Evolutionary conservation across 2,113 vertebrate genomes (phyloP), one percentile per base, ranked within the genome.

Genomic region (Plestiodon gilberti): DNA sequence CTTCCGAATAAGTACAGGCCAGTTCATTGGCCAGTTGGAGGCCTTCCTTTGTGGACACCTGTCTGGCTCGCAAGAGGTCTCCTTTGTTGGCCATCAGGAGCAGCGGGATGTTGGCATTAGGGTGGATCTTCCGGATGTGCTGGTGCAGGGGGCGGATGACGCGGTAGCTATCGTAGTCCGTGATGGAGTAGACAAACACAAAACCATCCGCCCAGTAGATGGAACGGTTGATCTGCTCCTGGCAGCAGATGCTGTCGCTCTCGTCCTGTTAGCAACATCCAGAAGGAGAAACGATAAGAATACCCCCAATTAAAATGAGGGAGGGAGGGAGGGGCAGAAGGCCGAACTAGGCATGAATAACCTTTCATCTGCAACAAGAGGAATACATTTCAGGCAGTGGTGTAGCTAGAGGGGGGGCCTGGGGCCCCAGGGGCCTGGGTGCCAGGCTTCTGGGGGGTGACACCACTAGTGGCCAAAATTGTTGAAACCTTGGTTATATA

Each of bases 141-240:
- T 98, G 98, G 96, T 98, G 97, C 7, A 99, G 95, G 0, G 98
- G 98, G 3, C 98, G 97, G 90, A 99, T 96, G 87, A 97, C 95
- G 3, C 96, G 94, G 94, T 97, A 99, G 95, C 98, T 99, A 90
- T 94, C 96, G 8, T 97, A 95, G 95, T 98, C 98, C 3, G 98
- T 98, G 95, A 99, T 98, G 96, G 98, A 98, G 78, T 97, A 99
- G 0, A 98, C 98, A 30, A 98, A 95, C 2, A 99, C 97, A 55
- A 98, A 99, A 11, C 98, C 98, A 22, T 99, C 98, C 0, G 98
- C 98, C 98, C 98, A 99, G 95, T 98, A 98, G 95, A 99, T 98
- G 0, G 98, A 98, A 77, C 97, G 97, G 95, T 98, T 98, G 87
- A 98, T 98, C 95, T 98, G 97, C 93, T 98, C 97, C 91, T 97